Evolutionary conservation across 2,113 vertebrate species (phyloP), one percentile per base, ranked within the genome.

Genomic region (Zapornia atra): DNA sequence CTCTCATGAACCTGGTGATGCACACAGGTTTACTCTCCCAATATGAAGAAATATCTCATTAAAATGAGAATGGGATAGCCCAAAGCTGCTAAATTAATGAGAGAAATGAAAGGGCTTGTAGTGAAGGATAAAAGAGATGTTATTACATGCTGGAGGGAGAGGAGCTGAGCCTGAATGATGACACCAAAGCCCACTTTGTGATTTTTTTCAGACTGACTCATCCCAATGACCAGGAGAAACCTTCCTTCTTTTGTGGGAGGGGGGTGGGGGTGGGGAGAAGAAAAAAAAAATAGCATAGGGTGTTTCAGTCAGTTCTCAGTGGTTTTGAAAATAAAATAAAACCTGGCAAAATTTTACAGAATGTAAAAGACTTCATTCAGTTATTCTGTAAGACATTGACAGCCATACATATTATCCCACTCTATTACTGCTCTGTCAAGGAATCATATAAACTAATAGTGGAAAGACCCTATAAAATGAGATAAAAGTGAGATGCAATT

Each of bases 401-500:
- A 87, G 65, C 42, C 77, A 21, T 29, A 46, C 36, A 15, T 64
- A 71, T 75, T 75, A 78, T 82, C 72, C 72, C 60, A 70, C 44
- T 73, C 88, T n/a, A 60, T 94, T 80, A 78, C 80, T 90, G 64
- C 31, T 77, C 71, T 88, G 66, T 65, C 88, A 88, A 75, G 66
- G 70, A 94, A 68, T 42, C 78, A 51, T 26, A 83, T 53, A 80
- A 96, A 84, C 66, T 64, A 90, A 84, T 26, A 61, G 42, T 50
- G 82, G 69, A 96, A 92, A 92, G 77, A 54, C 34, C 65, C 60
- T 78, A 16, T 56, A 82, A 95, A 89, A 51, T 26, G 82, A 86
- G 36, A 88, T 73, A 73, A 88, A 95, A 92, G 54, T 13, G 4
- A 78, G 72, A 84, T 75, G 65, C 38, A 81, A 76, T 85, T 94